Percentiles rank a stretch among this genome's conserved stretches.
phyloP scores from a whole-genome alignment of 2,888 invertebrate species.

The Agrypnus murinus region DNA sequence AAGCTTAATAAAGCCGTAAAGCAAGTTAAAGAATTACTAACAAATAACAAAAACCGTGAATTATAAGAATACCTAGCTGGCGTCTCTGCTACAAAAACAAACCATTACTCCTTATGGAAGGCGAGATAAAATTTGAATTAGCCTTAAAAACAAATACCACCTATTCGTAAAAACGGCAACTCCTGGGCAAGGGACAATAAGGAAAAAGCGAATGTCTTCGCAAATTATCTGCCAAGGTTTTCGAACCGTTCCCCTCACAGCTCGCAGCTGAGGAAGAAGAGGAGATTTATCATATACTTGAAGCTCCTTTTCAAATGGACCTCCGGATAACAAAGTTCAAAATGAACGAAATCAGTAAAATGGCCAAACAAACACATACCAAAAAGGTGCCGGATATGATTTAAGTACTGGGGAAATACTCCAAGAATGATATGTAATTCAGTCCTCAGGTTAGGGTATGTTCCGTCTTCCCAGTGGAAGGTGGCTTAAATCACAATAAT shows the following conservation, averaged over 20 bases:
- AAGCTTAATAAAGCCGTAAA: too few species aligned
- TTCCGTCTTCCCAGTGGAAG: too few species aligned
- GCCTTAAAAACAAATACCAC: conserved; percentile 8
- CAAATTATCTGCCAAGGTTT: conserved; percentile 16
- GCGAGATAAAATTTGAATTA: conserved; percentile 14
- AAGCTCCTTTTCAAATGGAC: conserved; percentile 21
- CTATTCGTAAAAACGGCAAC: conserved; percentile 9
- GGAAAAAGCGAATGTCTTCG: too few species aligned
- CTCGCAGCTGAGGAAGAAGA: conserved; percentile 14
- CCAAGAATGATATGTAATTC: too few species aligned
- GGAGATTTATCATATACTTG: conserved; percentile 20
- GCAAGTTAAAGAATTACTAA: too few species aligned
- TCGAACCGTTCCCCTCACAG: conserved; percentile 20
- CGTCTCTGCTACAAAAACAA: conserved; percentile 14
- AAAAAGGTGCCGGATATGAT: too few species aligned
- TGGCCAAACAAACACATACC: too few species aligned
- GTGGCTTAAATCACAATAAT: too few species aligned
- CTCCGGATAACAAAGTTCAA: too few species aligned
- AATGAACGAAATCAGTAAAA: too few species aligned
- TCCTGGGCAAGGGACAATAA: conserved; percentile 23
- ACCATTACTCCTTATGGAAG: conserved; percentile 21
- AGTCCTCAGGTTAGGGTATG: too few species aligned
- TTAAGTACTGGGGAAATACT: too few species aligned
- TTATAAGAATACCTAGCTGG: conserved; percentile 25
- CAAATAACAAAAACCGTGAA: conserved; percentile 11